Conservation (phyloP, 2,797 vertebrate species). For the Muscicapa striata region DNA sequence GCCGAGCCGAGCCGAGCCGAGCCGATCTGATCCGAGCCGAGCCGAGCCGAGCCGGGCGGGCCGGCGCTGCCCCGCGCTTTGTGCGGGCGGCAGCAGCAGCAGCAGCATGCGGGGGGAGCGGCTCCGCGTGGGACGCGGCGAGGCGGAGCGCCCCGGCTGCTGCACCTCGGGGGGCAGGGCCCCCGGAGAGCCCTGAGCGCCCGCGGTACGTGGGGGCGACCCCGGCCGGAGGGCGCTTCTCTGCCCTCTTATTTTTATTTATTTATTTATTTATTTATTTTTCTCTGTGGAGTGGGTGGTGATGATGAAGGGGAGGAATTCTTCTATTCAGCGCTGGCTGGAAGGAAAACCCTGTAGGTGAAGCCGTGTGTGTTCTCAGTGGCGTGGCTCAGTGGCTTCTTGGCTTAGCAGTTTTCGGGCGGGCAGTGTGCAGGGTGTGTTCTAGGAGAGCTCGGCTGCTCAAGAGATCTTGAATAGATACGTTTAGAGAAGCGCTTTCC, state of each 20-base stretch:
- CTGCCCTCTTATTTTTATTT: no score
- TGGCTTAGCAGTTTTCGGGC: neutral
- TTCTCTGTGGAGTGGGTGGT: neutral
- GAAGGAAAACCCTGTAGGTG: neutral
- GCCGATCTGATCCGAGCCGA: no score
- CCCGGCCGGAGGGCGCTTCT: neutral
- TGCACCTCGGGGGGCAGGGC: conserved; percentile 11
- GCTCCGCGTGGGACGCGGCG: conserved; percentile 7
- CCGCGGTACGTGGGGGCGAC: neutral
- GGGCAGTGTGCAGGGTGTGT: neutral
- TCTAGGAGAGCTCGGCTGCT: conserved; percentile 6
- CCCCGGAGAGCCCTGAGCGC: conserved; percentile 35
- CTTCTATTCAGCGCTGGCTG: neutral
- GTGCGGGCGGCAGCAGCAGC: no score
- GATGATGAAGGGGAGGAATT: neutral
- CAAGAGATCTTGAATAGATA: conserved; percentile 31
- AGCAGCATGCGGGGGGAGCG: no score
- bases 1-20: no score
- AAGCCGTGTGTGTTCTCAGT: neutral
- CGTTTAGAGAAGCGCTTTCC: conserved; percentile 72
- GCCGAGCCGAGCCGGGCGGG: no score
- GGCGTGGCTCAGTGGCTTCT: neutral
- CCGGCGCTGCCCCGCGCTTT: no score
- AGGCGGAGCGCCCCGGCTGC: conserved; percentile 41
- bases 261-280: no score